Base-by-base conservation (phyloP, 1,140 invertebrate genomes). In the Drosophila lowei region DNA sequence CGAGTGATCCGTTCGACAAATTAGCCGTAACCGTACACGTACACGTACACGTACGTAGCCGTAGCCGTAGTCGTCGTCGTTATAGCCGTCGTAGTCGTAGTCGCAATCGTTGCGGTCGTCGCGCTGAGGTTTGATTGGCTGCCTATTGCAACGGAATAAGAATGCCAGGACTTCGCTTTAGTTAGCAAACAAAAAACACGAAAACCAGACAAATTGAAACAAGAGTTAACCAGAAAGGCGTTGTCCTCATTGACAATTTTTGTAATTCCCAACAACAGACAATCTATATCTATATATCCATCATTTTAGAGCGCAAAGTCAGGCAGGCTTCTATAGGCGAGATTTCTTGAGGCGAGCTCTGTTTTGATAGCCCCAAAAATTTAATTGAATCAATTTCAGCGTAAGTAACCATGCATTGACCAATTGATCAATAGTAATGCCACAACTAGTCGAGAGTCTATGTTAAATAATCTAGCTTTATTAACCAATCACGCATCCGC, bases 1-100 rank as follows among this genome's bases (percentile, higher is more conserved):
- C 79, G 67, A 71, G 72, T 86, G 80, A 84, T 84, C 79, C 79
- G 79, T 75, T 79, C 80, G 76, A 75, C 71, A 80, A 72, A 79
- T 60, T 18, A 18, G 18, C 18, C 75, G 73, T 58, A 53, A 28
- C 28, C 58, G 57, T 38, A 38, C 38, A 38, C 47, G 59, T 67
- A 47, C n/a, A 16, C 48, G 55, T 57, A 44, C 34, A 44, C 34
- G 38, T 49, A 23, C 34, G 25, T 4, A 25, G 23, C 23, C 66
- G 61, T 41, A 41, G 23, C 23, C 66, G 61, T 41, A 41, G 15
- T 41, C 70, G 54, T 68, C 64, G 63, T 44, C 28, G 54, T 21
- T 34, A 25, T 46, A 16, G 13, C 18, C 41, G 15, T 57, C 30
- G 28, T 23, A 11, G 42, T 46, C 55, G 46, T 43, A 18, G 61